Evolutionary conservation across 1,140 invertebrate species (phyloP), one percentile per base, ranked within the genome.

Genomic region (Agrilus planipennis): DNA sequence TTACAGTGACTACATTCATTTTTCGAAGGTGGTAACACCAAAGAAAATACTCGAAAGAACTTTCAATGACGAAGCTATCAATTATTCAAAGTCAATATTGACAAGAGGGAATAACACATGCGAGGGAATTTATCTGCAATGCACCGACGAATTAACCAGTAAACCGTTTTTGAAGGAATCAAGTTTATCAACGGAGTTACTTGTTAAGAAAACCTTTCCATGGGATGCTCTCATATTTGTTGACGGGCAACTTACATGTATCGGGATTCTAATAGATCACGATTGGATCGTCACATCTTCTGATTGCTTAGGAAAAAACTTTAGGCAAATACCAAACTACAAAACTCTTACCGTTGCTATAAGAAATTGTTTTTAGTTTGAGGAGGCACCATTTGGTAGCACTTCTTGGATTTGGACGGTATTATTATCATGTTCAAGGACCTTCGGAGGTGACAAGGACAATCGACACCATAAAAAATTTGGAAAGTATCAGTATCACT

Each of bases 211-310:
- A n/a, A n/a, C n/a, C 3, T 23, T 14, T 11, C 79, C 81, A 1
- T 86, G 81, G 81, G 61, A 76, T 43, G 78, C 71, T 0, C 75
- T 76, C 44, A 61, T 86, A 22, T 79, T 72, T 57, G 61, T 70
- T 0, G 71, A 84, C 52, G 80, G 81, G 15, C 51, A 58, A 19
- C 76, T 77, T 44, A 70, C 60, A 52, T 83, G 81, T 53, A 64
- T 73, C 10, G 81, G 78, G 2, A 65, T 73, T 39, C 63, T 80
- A 37, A 55, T 85, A n/a, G 68, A 79, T 47, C 40, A 57, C 2
- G 58, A 70, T 17, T 81, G 79, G 77, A 58, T 83, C 21, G 42
- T 83, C 15, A 66, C 78, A 1, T 72, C 69, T 41, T 57, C 67
- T 3, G 60, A 62, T 4, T 84, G 79, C 34, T 57, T 52, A n/a